These are phyloP conservation scores for Acanthococcus lagerstroemiae DNA, from an alignment of 2,888 invertebrate genomes.

Conservation along the genomic window DNA sequence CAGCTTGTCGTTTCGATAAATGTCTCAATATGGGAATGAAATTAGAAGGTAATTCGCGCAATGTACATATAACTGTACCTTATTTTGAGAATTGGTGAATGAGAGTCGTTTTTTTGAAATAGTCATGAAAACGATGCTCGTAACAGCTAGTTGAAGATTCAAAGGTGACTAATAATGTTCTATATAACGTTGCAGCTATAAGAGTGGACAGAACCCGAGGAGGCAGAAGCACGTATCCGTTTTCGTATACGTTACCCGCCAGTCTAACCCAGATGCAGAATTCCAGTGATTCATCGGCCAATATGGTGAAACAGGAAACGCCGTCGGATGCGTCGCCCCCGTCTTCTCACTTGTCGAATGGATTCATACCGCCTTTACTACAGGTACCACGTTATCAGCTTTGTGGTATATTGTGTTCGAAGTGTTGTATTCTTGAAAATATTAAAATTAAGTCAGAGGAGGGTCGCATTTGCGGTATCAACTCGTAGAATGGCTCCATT, in stretches of 20 bases:
- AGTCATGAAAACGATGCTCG: background rate
- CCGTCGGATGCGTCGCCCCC: slow-evolving; percentile 36
- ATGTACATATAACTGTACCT: background rate
- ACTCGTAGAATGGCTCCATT: too few species aligned
- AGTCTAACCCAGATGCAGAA: slow-evolving; percentile 44
- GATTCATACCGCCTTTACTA: slow-evolving; percentile 37
- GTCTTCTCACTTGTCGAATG: slow-evolving; percentile 33
- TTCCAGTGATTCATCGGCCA: slow-evolving; percentile 37
- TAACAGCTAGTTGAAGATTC: too few species aligned
- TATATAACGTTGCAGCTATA: slow-evolving; percentile 73
- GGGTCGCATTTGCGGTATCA: too few species aligned
- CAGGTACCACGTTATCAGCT: slow-evolving; percentile 33
- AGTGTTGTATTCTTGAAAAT: too few species aligned
- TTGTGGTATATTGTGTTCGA: too few species aligned
- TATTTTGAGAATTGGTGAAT: background rate
- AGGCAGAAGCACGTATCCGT: slow-evolving; percentile 91
- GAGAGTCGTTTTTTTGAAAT: background rate
- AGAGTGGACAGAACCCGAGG: slow-evolving; percentile 89
- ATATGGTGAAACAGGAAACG: slow-evolving; percentile 39
- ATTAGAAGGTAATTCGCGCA: slow-evolving; percentile 62
- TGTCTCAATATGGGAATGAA: slow-evolving; percentile 95
- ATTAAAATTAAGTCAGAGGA: too few species aligned
- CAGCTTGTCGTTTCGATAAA: slow-evolving; percentile 92
- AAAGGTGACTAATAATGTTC: too few species aligned
- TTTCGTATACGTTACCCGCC: slow-evolving; percentile 77